Base-by-base conservation (phyloP, 2,797 vertebrate genomes). In the Sebastes baramenuke region DNA sequence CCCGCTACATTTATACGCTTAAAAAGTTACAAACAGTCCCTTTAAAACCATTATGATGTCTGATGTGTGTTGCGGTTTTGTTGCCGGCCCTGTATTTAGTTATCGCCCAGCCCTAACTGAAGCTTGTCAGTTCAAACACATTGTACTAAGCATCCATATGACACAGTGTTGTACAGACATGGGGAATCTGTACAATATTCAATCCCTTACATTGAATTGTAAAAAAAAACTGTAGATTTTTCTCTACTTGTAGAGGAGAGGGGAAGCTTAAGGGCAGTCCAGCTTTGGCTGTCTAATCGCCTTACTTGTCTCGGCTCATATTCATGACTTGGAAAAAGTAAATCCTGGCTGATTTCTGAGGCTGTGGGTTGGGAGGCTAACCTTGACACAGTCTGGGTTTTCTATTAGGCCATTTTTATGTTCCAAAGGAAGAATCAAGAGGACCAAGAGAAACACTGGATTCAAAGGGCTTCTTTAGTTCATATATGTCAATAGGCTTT, bases 321-420 rank as follows among this genome's bases (percentile, higher is more conserved):
- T 88, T 81, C 79, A 62, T 73, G 69, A 85, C 87, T 89, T 89
- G 85, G 79, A 93, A 91, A 88, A 89, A 89, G 67, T 83, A 32
- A 88, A 88, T 89, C 88, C 85, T 83, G 85, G 78, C 88, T 83
- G 86, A 83, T 89, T 86, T 89, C 67, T 72, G 61, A 71, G 74
- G 76, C 88, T 91, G 86, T 66, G 89, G 87, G 78, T 84, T 90
- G 79, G 85, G 74, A 77, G 83, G 65, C 84, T 80, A 82, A 91
- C 82, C 74, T 83, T 77, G 77, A 86, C 84, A 69, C 80, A 83
- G 90, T 91, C 92, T 94, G 92, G 86, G 62, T 91, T 93, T 92
- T 91, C 88, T 93, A 92, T 94, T 89, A 91, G 82, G 74, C 77
- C 64, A 69, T 87, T 88, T 89, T 88, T 88, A 64, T 80, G 67